Percentiles rank a stretch among this genome's conserved stretches.
Conservation (phyloP, 1,140 invertebrate genomes). For the Drosophila ohnishii region DNA sequence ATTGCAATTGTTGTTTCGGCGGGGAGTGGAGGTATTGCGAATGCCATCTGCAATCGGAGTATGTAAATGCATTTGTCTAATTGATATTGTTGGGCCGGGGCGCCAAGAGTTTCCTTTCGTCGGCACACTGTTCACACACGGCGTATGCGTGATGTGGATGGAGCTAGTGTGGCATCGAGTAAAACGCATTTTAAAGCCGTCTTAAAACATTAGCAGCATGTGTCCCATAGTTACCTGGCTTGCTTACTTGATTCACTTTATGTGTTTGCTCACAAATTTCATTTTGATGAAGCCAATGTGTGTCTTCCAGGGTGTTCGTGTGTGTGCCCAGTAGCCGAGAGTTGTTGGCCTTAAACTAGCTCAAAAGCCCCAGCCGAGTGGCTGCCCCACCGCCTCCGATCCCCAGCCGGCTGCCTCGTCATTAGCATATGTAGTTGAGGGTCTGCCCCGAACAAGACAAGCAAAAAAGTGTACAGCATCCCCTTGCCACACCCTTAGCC, state of each 20-base stretch:
- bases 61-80: conserved; percentile 68
- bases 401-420: conserved; percentile 41
- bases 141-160: conserved; percentile 35
- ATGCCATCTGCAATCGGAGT: conserved; percentile 36
- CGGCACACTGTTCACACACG: conserved; percentile 11
- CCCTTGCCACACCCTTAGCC: conserved; percentile 6
- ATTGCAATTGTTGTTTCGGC: conserved; percentile 58
- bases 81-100: conserved; percentile 67
- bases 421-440: conserved; percentile 79
- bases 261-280: conserved; percentile 74
- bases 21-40: conserved; percentile 6
- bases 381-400: conserved; percentile 16
- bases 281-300: conserved; percentile 75
- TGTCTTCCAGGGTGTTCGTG: conserved; percentile 12
- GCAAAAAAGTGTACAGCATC: conserved; percentile 35
- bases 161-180: conserved; percentile 26
- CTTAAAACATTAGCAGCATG: conserved; percentile 69
- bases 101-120: conserved; percentile 35
- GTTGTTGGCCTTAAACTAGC: conserved; percentile 73
- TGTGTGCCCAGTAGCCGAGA: conserved; percentile 40
- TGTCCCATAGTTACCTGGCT: conserved; percentile 45
- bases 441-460: conserved; percentile 68
- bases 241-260: conserved; percentile 39
- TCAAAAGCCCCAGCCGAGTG: conserved; percentile 67
- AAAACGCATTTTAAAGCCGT: conserved; percentile 70